Evolutionary conservation across 2,113 vertebrate genomes (phyloP).

Genomic region (Capreolus pygargus): DNA sequence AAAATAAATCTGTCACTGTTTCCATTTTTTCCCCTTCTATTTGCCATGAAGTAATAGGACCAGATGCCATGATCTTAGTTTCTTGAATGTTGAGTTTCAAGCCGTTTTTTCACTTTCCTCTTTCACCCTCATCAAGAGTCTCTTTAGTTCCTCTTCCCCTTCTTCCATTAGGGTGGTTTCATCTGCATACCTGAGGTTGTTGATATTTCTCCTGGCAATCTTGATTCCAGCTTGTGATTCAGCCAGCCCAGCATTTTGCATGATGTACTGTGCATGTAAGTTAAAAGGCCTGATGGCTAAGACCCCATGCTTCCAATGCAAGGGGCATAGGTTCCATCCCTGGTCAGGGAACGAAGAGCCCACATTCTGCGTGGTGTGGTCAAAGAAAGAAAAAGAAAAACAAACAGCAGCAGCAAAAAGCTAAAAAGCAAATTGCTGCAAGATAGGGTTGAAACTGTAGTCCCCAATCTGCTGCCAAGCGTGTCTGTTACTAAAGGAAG

Average conservation of each 20-base stretch:
- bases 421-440: neutral
- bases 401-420: neutral
- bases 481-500: neutral
- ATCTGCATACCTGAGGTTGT: neutral
- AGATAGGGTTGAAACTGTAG: neutral
- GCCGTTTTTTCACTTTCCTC: neutral
- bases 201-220: neutral
- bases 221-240: neutral
- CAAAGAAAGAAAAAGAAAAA: neutral
- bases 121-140: neutral
- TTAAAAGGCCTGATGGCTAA: neutral
- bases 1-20: neutral
- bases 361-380: neutral
- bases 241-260: neutral
- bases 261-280: neutral
- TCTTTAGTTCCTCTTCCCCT: neutral
- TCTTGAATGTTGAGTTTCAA: neutral
- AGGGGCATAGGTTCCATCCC: neutral
- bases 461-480: neutral
- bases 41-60: neutral
- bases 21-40: neutral
- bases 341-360: neutral
- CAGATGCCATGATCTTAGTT: neutral
- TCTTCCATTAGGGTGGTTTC: neutral
- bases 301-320: neutral